Conservation (phyloP, 2,113 vertebrate species). For the Pelmatolapia mariae region DNA sequence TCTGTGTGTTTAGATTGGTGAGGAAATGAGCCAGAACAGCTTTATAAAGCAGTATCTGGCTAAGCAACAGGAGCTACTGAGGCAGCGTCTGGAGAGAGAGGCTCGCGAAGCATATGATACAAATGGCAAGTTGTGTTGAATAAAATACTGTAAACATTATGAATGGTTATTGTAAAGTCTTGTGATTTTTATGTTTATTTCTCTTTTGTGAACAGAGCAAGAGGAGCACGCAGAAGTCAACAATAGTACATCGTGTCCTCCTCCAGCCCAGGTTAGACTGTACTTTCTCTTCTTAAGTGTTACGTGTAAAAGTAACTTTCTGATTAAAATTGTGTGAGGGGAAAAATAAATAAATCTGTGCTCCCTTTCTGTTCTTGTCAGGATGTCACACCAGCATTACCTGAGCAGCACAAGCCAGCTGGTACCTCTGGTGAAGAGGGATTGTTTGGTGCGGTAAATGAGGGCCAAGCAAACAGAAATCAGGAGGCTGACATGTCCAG, state of each 20-base stretch:
- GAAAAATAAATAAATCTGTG: not conserved
- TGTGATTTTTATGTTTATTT: not conserved
- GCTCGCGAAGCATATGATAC: constrained; percentile 82
- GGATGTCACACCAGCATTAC: constrained; percentile 54
- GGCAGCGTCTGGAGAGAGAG: constrained; percentile 85
- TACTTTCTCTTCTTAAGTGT: not conserved
- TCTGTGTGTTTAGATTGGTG: constrained; percentile 78
- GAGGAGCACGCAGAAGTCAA: constrained; percentile 64
- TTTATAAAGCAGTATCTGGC: constrained; percentile 93
- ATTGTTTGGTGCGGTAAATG: constrained; percentile 30
- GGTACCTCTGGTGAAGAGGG: constrained; percentile 51
- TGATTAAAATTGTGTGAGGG: not conserved
- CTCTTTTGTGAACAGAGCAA: constrained; percentile 56
- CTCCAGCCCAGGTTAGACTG: constrained; percentile 61
- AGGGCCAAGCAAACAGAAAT: constrained; percentile 39
- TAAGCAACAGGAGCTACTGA: constrained; percentile 87
- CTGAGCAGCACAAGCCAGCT: constrained; percentile 57
- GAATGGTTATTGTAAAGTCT: not conserved
- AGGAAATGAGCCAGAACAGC: constrained; percentile 95
- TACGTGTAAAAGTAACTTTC: not conserved
- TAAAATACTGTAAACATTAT: not conserved
- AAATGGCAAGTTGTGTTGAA: constrained; percentile 70
- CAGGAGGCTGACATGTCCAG: constrained; percentile 53
- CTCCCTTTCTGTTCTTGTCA: constrained; percentile 21
- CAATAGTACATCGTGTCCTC: constrained; percentile 56